Percentiles rank a stretch among this genome's conserved stretches.
These are phyloP conservation scores for Tetanocera ferruginea DNA, from an alignment of 2,888 invertebrate species.

Conservation along the genomic window DNA sequence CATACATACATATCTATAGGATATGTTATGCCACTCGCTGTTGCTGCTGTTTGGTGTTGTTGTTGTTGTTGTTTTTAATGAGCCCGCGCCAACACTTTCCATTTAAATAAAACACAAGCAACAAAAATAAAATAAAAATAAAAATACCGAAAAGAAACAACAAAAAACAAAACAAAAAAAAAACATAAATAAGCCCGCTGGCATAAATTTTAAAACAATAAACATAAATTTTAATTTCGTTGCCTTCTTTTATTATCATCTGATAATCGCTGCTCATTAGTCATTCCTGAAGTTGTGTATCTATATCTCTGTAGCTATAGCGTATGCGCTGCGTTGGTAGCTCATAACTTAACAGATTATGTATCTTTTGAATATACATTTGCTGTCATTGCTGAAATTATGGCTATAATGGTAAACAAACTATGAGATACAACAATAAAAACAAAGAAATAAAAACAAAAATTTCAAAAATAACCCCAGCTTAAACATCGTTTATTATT, in stretches of 20 bases:
- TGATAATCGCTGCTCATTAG: constrained; percentile 67
- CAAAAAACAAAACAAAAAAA: not conserved
- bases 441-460: not conserved
- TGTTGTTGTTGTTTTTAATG: constrained; percentile 13
- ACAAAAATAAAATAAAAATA: not conserved
- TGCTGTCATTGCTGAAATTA: constrained; percentile 14
- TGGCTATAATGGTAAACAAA: not conserved
- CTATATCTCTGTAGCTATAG: too few relatives aligned
- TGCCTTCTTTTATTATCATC: constrained; percentile 61
- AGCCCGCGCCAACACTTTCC: constrained; percentile 27
- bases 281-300: constrained; percentile 60
- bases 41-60: not conserved
- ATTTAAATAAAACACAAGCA: not conserved
- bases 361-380: constrained; percentile 48
- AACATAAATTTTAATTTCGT: constrained; percentile 57
- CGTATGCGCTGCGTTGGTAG: constrained; percentile 5
- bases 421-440: not conserved
- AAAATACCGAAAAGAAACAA: not conserved
- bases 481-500: not conserved
- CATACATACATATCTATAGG: not conserved
- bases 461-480: not conserved
- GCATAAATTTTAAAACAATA: constrained; percentile 54
- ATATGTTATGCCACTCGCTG: not conserved
- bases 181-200: not conserved
- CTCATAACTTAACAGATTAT: constrained; percentile 43